Conservation (phyloP, 2,888 invertebrate species). For the Athalia circularis region DNA sequence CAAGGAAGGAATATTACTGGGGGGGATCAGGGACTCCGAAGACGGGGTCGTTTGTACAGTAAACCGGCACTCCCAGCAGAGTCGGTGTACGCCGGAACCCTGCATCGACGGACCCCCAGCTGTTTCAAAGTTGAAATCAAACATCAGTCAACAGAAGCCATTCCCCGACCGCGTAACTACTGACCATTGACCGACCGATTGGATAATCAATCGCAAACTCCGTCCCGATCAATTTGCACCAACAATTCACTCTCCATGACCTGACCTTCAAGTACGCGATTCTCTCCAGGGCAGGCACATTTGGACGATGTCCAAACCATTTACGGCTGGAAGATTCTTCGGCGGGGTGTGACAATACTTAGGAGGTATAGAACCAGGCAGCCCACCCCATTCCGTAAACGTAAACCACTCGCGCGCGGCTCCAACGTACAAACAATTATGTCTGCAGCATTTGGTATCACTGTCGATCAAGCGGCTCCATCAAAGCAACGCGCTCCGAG, state of each 20-base stretch:
- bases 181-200: conserved; percentile 6
- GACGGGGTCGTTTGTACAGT: conserved; percentile 31
- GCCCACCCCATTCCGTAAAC: conserved; percentile 24
- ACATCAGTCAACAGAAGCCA: conserved; percentile 62
- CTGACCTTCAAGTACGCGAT: not conserved
- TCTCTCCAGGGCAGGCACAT: not conserved
- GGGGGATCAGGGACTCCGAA: not conserved
- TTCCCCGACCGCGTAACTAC: conserved; percentile 28
- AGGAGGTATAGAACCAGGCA: conserved; percentile 1
- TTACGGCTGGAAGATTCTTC: not conserved
- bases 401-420: conserved; percentile 34
- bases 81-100: conserved; percentile 30
- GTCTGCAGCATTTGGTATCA: conserved; percentile 46
- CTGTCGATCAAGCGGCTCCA: conserved; percentile 49
- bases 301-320: conserved; percentile 1
- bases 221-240: conserved; percentile 30
- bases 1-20: not conserved
- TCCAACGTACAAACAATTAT: conserved; percentile 45
- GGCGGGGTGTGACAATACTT: conserved; percentile 36
- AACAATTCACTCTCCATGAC: conserved; percentile 13
- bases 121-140: conserved; percentile 57
- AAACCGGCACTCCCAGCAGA: conserved; percentile 31
- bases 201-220: conserved; percentile 26
- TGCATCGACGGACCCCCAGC: conserved; percentile 51
- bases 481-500: conserved; percentile 42